Percentiles rank a stretch among this genome's conserved stretches.
Conservation (phyloP, 1,140 invertebrate genomes). For the Macrocentrus cingulum region DNA sequence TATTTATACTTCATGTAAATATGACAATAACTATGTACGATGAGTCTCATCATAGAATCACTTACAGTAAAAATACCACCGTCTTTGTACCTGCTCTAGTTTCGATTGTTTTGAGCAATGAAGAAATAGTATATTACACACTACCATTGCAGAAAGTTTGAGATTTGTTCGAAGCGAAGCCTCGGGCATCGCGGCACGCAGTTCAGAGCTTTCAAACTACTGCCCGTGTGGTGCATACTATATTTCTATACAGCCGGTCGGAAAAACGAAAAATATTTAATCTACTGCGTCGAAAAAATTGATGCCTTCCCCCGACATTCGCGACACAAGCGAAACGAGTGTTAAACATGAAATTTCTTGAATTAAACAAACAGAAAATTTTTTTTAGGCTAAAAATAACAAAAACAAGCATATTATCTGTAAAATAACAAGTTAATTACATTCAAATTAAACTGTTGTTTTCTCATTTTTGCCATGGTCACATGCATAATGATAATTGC, state of each 20-base stretch:
- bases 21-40: too few relatives aligned
- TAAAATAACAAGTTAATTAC: neutral
- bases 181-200: too few relatives aligned
- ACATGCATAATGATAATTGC: neutral
- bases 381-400: too few relatives aligned
- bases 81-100: too few relatives aligned
- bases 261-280: constrained; percentile 23
- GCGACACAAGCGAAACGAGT: constrained; percentile 35
- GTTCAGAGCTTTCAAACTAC: too few relatives aligned
- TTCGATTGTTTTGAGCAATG: too few relatives aligned
- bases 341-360: too few relatives aligned
- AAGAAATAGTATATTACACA: neutral
- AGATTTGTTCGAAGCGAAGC: too few relatives aligned
- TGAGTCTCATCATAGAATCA: too few relatives aligned
- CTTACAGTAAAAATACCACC: too few relatives aligned
- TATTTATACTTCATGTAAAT: too few relatives aligned
- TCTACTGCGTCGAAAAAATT: constrained; percentile 20
- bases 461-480: neutral
- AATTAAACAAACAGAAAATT: too few relatives aligned
- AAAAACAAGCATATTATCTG: constrained; percentile 15
- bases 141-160: neutral
- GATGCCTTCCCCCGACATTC: constrained; percentile 36
- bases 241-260: constrained; percentile 11
- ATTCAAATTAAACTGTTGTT: constrained; percentile 18
- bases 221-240: constrained; percentile 18